Percentiles rank a stretch among this genome's conserved stretches.
phyloP scores from a whole-genome alignment of 2,888 invertebrate species.

The Orchestes rusci region DNA sequence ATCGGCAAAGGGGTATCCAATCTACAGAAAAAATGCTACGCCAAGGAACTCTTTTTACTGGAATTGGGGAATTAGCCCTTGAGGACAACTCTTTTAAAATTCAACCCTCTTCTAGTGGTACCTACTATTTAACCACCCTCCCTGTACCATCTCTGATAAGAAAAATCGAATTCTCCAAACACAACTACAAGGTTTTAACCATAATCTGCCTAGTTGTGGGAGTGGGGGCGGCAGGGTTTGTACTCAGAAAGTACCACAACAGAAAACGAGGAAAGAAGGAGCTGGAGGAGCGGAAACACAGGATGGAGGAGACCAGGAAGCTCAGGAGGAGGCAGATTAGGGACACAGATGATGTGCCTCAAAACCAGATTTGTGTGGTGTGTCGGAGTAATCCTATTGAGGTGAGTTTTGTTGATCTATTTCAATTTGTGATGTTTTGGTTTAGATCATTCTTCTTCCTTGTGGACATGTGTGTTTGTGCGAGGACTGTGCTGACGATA shows the following conservation, averaged over 20 bases:
- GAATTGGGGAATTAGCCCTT: slow-evolving; percentile 64
- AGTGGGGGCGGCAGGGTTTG: slow-evolving; percentile 45
- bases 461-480: slow-evolving; percentile 90
- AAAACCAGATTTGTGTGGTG: slow-evolving; percentile 74
- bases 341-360: slow-evolving; percentile 50
- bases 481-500: slow-evolving; percentile 71
- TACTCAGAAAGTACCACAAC: slow-evolving; percentile 47
- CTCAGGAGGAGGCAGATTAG: slow-evolving; percentile 59
- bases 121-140: slow-evolving; percentile 72
- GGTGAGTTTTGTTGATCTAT: slow-evolving; percentile 39
- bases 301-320: slow-evolving; percentile 59
- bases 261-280: slow-evolving; percentile 49
- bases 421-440: slow-evolving; percentile 29
- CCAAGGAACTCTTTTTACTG: slow-evolving; percentile 72
- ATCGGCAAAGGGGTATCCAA: slow-evolving; percentile 75
- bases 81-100: slow-evolving; percentile 58
- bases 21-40: slow-evolving; percentile 82
- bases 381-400: slow-evolving; percentile 80
- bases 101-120: slow-evolving; percentile 64
- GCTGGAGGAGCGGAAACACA: slow-evolving; percentile 51
- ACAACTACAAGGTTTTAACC: slow-evolving; percentile 54
- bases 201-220: slow-evolving; percentile 52
- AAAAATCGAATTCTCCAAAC: slow-evolving; percentile 63
- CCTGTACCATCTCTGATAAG: slow-evolving; percentile 68
- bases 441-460: slow-evolving; percentile 71